Conservation (phyloP, 2,113 vertebrate genomes). For the Passer domesticus region DNA sequence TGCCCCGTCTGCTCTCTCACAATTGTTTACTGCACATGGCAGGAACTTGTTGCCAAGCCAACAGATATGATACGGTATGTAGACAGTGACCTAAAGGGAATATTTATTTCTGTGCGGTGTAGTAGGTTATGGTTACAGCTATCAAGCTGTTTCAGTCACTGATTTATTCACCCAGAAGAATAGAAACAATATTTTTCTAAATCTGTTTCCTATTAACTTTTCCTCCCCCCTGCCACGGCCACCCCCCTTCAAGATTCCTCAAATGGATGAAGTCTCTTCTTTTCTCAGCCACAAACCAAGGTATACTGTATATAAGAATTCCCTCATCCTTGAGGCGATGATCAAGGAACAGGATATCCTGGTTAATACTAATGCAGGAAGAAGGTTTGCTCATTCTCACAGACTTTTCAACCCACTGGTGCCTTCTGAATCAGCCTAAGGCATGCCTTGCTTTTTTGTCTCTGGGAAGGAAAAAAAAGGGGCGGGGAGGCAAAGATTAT, state of each 20-base stretch:
- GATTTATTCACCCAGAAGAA: conserved; percentile 67
- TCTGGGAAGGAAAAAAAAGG: neutral
- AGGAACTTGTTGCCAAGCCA: neutral
- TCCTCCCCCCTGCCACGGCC: neutral
- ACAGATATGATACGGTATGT: neutral
- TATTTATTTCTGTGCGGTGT: conserved; percentile 47
- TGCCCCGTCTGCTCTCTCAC: neutral
- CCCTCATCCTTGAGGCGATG: conserved; percentile 40
- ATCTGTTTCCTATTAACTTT: conserved; percentile 66
- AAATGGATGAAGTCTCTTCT: conserved; percentile 55
- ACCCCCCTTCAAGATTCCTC: conserved; percentile 51
- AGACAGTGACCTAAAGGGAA: conserved; percentile 59
- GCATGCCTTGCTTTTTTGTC: neutral
- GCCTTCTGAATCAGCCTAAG: conserved; percentile 25
- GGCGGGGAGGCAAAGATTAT: fast-evolving
- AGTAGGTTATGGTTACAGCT: conserved; percentile 61
- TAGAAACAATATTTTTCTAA: conserved; percentile 54
- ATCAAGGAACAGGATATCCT: conserved; percentile 66
- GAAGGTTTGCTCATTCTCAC: conserved; percentile 47
- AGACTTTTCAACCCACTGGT: conserved; percentile 40
- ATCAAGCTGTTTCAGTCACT: conserved; percentile 53
- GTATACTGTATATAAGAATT: conserved; percentile 12
- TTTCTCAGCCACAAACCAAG: conserved; percentile 49
- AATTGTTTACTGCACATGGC: neutral
- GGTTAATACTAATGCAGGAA: conserved; percentile 54